A percentile compares a stretch with the other conserved stretches of the same genome.
phyloP scores from a whole-genome alignment of 2,113 vertebrate genomes.

The Nycticryphes semicollaris region DNA sequence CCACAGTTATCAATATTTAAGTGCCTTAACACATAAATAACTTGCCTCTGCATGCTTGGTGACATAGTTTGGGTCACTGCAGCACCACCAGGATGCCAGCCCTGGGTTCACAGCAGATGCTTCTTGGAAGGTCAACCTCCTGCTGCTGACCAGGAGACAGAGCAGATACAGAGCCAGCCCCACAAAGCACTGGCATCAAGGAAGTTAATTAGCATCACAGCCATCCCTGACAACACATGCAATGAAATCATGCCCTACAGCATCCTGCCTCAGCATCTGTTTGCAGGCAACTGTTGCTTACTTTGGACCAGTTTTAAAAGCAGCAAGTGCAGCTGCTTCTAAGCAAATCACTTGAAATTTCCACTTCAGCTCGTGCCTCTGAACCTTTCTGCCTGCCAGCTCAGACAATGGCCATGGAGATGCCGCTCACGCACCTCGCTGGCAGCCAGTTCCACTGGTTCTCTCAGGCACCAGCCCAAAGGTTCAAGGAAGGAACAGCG shows the following conservation, averaged over 20 bases:
- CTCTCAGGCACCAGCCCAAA: background rate
- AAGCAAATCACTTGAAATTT: background rate
- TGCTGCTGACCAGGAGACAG: accelerated
- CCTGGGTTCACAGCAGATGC: background rate
- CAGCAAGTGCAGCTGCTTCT: background rate
- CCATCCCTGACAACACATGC: background rate
- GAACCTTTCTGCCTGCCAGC: background rate
- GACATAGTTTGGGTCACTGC: background rate
- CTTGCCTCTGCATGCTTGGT: accelerated
- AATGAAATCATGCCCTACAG: background rate
- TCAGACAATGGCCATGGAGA: accelerated
- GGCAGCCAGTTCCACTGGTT: background rate
- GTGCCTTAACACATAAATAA: accelerated
- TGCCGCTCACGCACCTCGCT: accelerated
- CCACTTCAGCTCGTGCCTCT: accelerated
- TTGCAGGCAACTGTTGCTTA: background rate
- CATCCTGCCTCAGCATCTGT: accelerated
- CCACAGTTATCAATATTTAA: accelerated
- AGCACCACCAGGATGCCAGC: accelerated
- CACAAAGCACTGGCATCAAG: accelerated
- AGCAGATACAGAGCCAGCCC: background rate
- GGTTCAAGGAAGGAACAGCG: background rate
- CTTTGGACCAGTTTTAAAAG: background rate
- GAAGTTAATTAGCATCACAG: background rate
- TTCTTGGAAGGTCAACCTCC: background rate